Evolutionary conservation across 2,888 invertebrate genomes (phyloP), one percentile per base, ranked within the genome.

Genomic region (Scrobipalpa costella): DNA sequence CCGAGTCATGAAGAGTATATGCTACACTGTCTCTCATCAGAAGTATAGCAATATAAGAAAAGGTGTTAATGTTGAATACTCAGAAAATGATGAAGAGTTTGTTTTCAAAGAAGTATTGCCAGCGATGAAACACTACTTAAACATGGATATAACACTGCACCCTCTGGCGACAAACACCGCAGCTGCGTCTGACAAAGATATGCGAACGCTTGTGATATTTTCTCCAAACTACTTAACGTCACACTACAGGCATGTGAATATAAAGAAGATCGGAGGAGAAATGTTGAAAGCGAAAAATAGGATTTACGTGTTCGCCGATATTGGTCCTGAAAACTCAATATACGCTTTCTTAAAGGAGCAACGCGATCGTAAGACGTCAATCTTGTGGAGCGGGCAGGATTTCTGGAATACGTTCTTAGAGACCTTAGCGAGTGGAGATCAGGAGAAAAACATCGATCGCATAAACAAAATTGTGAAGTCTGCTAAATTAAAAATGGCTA

Each of bases 331-430:
- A 67, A 86, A 90, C 77, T 90, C 89, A 64, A 82, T 90, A 68
- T 88, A 86, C 71, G 83, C 87, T 44, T 90, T 89, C 72, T 73
- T 90, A 64, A 88, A 88, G 72, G 85, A 86, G 69, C 86, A 89
- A 64, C 81, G 90, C 49, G 86, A 90, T 74, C 71, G 71, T 6
- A 73, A 74, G 55, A 80, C 80, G 52, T 79, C 86, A 21, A 72
- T 88, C 34, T 73, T 85, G 62, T 90, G 90, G 90, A 81, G 80
- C 64, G 88, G 88, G 66, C 76, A 79, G n/a, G 76, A 85, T 69
- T 87, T 88, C 71, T 89, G 85, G 88, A 78, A 80, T 58, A 81
- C 79, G 69, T 75, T 90, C 63, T 71, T 80, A 11, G 71, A 69
- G 47, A 73, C 83, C 65, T 60, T 85, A 57, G 76, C 77, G 33